Evolutionary conservation across 2,888 invertebrate genomes (phyloP), one percentile per base, ranked within the genome.

Genomic region (Magallana nippona): DNA sequence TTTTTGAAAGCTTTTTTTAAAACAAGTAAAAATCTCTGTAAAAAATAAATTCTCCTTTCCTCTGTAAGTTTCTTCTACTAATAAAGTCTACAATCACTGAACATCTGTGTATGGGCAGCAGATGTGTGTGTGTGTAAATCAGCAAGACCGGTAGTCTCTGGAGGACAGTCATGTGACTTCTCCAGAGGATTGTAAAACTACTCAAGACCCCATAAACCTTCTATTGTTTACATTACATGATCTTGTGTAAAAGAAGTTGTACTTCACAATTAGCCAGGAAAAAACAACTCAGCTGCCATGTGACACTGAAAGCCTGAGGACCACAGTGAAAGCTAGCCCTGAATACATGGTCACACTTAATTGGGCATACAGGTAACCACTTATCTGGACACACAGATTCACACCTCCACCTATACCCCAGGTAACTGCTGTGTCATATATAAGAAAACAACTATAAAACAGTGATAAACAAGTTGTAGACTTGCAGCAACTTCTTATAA

Each of bases 261-360:
- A 71, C 71, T 27, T 22, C 71, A 27, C 71, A 71, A 71, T 71
- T 71, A 71, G 71, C 32, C 71, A 71, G 71, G 71, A 71, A 71
- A 71, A 71, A 71, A 71, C 71, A 71, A 71, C 71, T 71, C 71
- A 71, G 71, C 71, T 71, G 71, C 71, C 71, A 71, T 32, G 71
- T 71, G 71, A 22, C 71, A 71, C 32, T 27, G 19, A 32, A 71
- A 15, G 27, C 27, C 71, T 71, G 13, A 71, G 71, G 71, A 13
- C 63, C 71, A n/a, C 60, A 10, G 27, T 27, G 71, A 27, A 71
- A 27, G 44, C 22, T 15, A 3, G 13, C 22, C 71, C 71, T 22
- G 10, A 27, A 22, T 71, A 27, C 71, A 22, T 71, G 71, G 27
- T 71, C 71, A 71, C 27, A 32, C 71, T 27, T 71, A 32, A 27